Conservation (phyloP, 2,888 invertebrate species). For the Leptopterna dolabrata region DNA sequence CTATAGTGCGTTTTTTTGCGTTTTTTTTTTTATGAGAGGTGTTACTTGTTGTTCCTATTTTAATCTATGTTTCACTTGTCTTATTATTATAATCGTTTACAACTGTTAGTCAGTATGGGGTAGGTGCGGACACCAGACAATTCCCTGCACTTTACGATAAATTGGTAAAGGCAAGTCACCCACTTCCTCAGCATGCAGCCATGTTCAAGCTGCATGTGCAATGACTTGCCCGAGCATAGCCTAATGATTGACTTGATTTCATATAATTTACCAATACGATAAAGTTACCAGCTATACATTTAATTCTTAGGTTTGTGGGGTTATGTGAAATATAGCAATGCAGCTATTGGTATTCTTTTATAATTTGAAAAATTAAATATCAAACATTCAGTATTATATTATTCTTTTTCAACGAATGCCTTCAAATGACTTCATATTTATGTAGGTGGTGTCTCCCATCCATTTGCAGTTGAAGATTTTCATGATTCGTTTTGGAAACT, state of each 20-base stretch:
- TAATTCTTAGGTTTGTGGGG: neutral
- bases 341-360: neutral
- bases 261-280: neutral
- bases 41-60: constrained; percentile 34
- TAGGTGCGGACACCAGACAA: neutral
- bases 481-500: too few species aligned
- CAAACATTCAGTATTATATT: neutral
- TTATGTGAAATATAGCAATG: neutral
- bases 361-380: constrained; percentile 1
- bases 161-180: too few species aligned
- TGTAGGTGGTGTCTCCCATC: too few species aligned
- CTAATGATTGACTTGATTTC: neutral
- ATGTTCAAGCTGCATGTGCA: too few species aligned
- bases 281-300: neutral
- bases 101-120: neutral
- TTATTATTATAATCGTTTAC: neutral
- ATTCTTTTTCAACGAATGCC: neutral
- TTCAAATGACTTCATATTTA: too few species aligned
- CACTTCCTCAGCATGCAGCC: too few species aligned
- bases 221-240: neutral
- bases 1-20: neutral
- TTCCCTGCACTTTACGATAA: too few species aligned
- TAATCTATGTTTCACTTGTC: constrained; percentile 1
- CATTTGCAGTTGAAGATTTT: too few species aligned
- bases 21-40: neutral